Evolutionary conservation across 2,888 invertebrate species (phyloP).

Genomic region (Coleophora deauratella): DNA sequence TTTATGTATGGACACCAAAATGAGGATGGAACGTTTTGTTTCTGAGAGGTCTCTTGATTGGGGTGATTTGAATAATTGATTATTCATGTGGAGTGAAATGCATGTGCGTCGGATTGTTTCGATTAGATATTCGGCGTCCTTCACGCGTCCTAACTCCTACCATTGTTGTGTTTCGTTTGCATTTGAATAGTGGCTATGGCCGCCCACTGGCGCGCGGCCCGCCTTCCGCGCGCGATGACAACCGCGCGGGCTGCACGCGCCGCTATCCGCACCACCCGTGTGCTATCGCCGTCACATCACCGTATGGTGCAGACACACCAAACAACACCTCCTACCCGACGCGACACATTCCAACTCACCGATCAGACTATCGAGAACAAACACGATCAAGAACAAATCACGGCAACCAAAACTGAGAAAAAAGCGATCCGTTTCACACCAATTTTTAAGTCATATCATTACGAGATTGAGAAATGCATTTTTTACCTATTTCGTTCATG

Average conservation of each 20-base stretch:
- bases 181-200: slow-evolving; percentile 63
- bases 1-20: too few species aligned
- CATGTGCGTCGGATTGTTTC: slow-evolving; percentile 59
- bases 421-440: slow-evolving; percentile 34
- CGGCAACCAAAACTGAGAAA: slow-evolving; percentile 19
- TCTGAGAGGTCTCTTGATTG: slow-evolving; percentile 57
- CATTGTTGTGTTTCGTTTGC: slow-evolving; percentile 66
- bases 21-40: too few species aligned
- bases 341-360: slow-evolving; percentile 10
- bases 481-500: slow-evolving; percentile 32
- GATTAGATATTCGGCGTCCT: slow-evolving; percentile 70
- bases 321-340: slow-evolving; percentile 10
- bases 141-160: slow-evolving; percentile 72
- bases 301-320: slow-evolving; percentile 9
- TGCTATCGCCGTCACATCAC: slow-evolving; percentile 10
- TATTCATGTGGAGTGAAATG: slow-evolving; percentile 69
- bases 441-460: slow-evolving; percentile 34
- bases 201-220: slow-evolving; percentile 47
- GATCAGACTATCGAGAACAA: slow-evolving; percentile 16
- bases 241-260: slow-evolving; percentile 16
- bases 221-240: slow-evolving; percentile 45
- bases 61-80: slow-evolving; percentile 69
- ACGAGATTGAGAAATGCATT: slow-evolving; percentile 35
- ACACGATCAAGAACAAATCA: not conserved
- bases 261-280: slow-evolving; percentile 12